These are phyloP conservation scores for Sycobia sp. DNA, from an alignment of 1,140 invertebrate species.

Conservation along the genomic window DNA sequence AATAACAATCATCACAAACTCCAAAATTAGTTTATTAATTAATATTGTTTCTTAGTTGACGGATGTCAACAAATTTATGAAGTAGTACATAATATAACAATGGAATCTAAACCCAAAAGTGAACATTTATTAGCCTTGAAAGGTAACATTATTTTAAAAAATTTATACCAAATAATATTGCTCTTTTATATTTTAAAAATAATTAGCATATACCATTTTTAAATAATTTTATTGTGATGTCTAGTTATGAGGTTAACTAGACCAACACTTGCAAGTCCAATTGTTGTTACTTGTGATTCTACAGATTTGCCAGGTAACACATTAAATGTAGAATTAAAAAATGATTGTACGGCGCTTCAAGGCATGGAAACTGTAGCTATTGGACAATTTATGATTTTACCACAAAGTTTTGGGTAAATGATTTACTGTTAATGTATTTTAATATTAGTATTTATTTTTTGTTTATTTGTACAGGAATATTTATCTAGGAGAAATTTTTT, in stretches of 20 bases:
- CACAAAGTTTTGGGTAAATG: slow-evolving; percentile 91
- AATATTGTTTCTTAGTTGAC: no score
- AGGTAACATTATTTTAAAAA: slow-evolving; percentile 43
- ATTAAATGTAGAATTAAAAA: slow-evolving; percentile 75
- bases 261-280: slow-evolving; percentile 80
- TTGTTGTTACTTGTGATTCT: slow-evolving; percentile 80
- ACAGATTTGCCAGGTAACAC: slow-evolving; percentile 83
- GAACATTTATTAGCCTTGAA: slow-evolving; percentile 56
- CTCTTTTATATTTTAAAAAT: slow-evolving; percentile 5
- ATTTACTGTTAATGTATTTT: slow-evolving; percentile 1
- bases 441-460: slow-evolving; percentile 41
- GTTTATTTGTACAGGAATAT: slow-evolving; percentile 70
- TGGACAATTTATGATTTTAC: slow-evolving; percentile 88
- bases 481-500: slow-evolving; percentile 95
- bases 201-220: neutral
- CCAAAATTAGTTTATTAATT: no score
- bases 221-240: slow-evolving; percentile 26
- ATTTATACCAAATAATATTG: neutral
- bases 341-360: slow-evolving; percentile 76
- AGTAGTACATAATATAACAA: no score
- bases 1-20: no score
- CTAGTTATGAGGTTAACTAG: slow-evolving; percentile 93
- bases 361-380: slow-evolving; percentile 82
- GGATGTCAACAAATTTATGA: no score
- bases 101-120: slow-evolving; percentile 53